Base-by-base conservation (phyloP, 2,888 invertebrate genomes). In the Mesorhabditis sp. region DNA sequence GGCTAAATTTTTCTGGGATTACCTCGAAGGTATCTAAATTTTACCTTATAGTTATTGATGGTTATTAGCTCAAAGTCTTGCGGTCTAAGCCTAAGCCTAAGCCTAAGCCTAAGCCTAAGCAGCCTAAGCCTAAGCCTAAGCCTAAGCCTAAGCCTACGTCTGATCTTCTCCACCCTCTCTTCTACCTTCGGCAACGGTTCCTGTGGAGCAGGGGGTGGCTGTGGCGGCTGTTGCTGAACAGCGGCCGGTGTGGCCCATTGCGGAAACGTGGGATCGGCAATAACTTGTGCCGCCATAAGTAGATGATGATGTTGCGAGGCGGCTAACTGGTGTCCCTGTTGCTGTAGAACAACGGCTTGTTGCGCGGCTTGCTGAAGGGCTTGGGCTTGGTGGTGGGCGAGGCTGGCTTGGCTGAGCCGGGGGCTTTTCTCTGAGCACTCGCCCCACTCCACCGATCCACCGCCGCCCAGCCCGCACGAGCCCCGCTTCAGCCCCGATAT, bases 71-170 rank as follows among this genome's bases (percentile, higher is more conserved):
- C 1, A 10, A 50, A 50, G 7, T 50, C n/a, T 50, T 50, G 58
- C 7, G n/a, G 58, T n/a, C n/a, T n/a, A 50, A 50, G 58, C 58
- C n/a, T n/a, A 50, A 50, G 58, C 58, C n/a, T n/a, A 50, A 50
- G 58, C 58, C n/a, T n/a, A 50, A 50, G 58, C 58, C 58, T 50
- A 50, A 50, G 58, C 58, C 58, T 50, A 50, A 50, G 58, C 58
- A 50, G 58, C 58, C 58, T 50, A 50, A 50, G 58, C 58, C 58
- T 50, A n/a, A 50, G 58, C 58, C 58, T 50, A 50, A 50, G 58
- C 58, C 58, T 50, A 50, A 50, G 58, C 58, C 58, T 28, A 28
- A 28, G 28, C 28, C 28, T 28, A 28, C 28, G 28, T 28, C 28
- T 28, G 28, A 28, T 28, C 28, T 28, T 28, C 28, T 28, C 28